Conservation (phyloP, 1,140 invertebrate genomes). For the Lucilia sericata region DNA sequence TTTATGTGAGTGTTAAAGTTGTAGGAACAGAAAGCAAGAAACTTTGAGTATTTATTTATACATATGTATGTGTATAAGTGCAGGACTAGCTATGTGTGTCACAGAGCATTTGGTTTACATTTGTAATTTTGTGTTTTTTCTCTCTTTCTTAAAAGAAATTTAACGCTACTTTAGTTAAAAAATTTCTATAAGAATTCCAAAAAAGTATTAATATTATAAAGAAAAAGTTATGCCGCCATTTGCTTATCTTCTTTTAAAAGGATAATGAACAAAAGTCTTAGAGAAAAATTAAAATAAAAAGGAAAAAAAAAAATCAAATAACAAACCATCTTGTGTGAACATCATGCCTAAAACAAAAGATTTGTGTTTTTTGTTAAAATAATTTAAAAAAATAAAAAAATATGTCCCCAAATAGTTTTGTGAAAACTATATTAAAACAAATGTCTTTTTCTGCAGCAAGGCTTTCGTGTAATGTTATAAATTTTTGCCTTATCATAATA, state of each 20-base stretch:
- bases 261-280: background rate
- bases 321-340: background rate
- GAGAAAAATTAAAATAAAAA: background rate
- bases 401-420: background rate
- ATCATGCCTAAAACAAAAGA: background rate
- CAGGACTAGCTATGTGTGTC: background rate
- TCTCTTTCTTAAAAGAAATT: background rate
- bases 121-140: background rate
- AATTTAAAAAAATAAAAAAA: background rate
- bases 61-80: background rate
- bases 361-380: too few species aligned
- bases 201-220: background rate
- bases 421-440: too few species aligned
- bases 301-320: background rate
- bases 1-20: background rate
- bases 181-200: background rate
- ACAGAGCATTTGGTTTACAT: background rate
- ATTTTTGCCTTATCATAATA: background rate
- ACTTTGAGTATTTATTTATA: background rate
- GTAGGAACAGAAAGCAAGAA: background rate
- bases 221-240: background rate
- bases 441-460: background rate
- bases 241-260: slow-evolving; percentile 3
- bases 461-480: background rate
- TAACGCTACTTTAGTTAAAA: slow-evolving; percentile 12